Conservation (phyloP, 2,113 vertebrate species). For the Irena cyanogastra region DNA sequence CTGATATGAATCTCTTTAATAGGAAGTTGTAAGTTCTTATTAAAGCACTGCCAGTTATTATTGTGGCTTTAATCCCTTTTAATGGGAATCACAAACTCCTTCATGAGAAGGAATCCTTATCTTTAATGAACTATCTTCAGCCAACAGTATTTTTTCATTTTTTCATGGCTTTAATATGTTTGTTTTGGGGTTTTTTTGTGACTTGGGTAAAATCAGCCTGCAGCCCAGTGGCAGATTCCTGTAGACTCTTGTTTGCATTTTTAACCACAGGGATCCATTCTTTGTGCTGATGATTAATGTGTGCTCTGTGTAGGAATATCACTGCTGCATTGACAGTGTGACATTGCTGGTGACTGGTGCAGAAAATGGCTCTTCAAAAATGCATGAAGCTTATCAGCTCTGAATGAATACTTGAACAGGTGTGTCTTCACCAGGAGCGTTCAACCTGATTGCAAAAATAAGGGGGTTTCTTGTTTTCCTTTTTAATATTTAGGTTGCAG, state of each 20-base stretch:
- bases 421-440: not conserved
- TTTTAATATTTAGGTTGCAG: not conserved
- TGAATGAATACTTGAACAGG: not conserved
- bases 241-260: not conserved
- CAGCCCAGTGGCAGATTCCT: not conserved
- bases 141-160: not conserved
- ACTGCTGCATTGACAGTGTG: not conserved
- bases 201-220: not conserved
- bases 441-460: not conserved
- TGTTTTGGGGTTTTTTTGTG: not conserved
- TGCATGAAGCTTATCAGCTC: not conserved
- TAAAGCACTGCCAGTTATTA: not conserved
- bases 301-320: not conserved
- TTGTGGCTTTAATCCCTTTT: not conserved
- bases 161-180: not conserved
- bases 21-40: not conserved
- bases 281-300: not conserved
- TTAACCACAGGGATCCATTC: not conserved
- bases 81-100: not conserved
- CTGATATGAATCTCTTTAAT: no score
- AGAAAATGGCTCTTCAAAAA: slow-evolving; percentile 42
- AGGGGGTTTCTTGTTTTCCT: rapidly evolving
- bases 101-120: no score
- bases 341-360: not conserved
- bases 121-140: no score